These are phyloP conservation scores for Stegodyphus dumicola DNA, from an alignment of 1,140 invertebrate genomes.

Conservation along the genomic window DNA sequence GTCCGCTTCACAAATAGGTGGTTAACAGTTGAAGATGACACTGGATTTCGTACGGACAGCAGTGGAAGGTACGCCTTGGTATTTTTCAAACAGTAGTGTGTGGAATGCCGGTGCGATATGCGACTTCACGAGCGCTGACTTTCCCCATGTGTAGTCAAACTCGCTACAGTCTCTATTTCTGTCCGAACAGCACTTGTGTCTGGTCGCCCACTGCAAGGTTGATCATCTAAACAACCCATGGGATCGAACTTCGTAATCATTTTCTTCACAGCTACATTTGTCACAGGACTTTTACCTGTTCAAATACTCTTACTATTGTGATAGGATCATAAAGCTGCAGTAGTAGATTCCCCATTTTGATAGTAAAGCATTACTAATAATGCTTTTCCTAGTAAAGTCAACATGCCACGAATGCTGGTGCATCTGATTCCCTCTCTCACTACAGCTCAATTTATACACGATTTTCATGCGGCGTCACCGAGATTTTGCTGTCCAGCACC, in stretches of 20 bases:
- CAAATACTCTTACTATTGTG: background rate
- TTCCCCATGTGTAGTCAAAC: background rate
- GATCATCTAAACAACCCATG: background rate
- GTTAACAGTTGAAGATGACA: background rate
- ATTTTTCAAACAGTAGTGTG: background rate
- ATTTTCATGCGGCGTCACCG: background rate
- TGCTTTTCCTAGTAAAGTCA: background rate
- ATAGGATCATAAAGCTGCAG: background rate
- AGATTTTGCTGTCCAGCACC: background rate
- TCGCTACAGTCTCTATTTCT: background rate
- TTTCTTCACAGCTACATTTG: background rate
- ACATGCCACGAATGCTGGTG: background rate
- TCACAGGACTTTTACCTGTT: background rate
- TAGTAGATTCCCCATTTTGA: background rate
- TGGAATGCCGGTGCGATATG: constrained; percentile 3
- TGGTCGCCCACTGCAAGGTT: background rate
- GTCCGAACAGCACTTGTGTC: background rate
- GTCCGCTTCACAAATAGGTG: too few species aligned
- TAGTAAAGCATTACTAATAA: background rate
- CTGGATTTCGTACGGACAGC: background rate
- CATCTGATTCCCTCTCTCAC: background rate
- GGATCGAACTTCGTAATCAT: background rate
- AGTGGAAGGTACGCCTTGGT: background rate
- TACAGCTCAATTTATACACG: background rate
- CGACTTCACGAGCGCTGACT: background rate